These are phyloP conservation scores for Clivina fossor DNA, from an alignment of 2,888 invertebrate species.

Conservation along the genomic window DNA sequence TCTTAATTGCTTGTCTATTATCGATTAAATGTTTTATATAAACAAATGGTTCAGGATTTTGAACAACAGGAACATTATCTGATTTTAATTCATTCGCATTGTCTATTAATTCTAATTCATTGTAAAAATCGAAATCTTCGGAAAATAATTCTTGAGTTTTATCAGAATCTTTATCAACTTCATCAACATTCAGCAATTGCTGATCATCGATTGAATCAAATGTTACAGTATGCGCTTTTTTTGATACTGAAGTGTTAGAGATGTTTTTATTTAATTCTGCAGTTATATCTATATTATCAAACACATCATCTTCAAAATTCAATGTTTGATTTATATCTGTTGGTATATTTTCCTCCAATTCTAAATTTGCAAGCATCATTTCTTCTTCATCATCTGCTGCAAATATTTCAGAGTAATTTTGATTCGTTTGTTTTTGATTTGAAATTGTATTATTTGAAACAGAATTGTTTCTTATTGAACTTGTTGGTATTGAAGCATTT, in stretches of 20 bases:
- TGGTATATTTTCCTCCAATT: neutral
- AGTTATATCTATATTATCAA: constrained; percentile 47
- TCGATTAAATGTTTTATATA: constrained; percentile 54
- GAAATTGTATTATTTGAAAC: constrained; percentile 6
- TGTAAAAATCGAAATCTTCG: constrained; percentile 15
- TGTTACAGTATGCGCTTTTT: neutral
- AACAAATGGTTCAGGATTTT: constrained; percentile 51
- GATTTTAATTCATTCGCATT: too few relatives aligned
- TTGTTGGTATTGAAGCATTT: constrained; percentile 44
- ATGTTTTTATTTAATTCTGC: constrained; percentile 41
- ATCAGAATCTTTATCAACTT: constrained; percentile 5
- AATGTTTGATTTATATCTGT: neutral
- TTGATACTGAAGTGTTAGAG: neutral
- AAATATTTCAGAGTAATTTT: constrained; percentile 42
- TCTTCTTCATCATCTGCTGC: constrained; percentile 35
- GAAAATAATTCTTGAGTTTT: neutral
- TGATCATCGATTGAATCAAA: constrained; percentile 4
- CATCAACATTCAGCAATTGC: constrained; percentile 4
- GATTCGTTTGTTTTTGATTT: constrained; percentile 21
- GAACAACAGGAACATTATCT: constrained; percentile 41
- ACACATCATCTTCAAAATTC: constrained; percentile 43
- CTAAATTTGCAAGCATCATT: neutral
- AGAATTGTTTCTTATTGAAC: constrained; percentile 41
- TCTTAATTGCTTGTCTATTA: too few relatives aligned
- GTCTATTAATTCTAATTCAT: too few relatives aligned